Base-by-base conservation (phyloP, 2,797 vertebrate genomes). In the Rachycentron canadum region DNA sequence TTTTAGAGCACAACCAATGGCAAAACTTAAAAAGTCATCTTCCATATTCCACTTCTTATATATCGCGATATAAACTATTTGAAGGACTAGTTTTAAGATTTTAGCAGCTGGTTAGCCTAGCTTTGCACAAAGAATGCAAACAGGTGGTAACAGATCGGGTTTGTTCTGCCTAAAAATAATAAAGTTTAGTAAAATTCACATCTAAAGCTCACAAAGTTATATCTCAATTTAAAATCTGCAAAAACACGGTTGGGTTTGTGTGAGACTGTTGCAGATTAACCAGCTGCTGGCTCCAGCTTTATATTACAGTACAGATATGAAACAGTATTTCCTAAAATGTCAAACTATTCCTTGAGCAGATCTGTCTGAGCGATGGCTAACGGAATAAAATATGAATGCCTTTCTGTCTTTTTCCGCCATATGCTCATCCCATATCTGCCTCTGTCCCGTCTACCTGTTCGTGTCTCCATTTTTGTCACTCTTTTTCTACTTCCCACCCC, bases 311-410 rank as follows among this genome's bases (percentile, higher is more conserved):
- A 25, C 49, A 25, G 49, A 49, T 23, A 49, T 23, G 47, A 49
- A 23, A 49, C 21, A 50, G 12, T 25, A 50, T 50, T 67, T 76
- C 14, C 32, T 23, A 1, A 61, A 32, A 61, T 57, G 8, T 55
- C 21, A 19, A 41, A 25, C 30, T 25, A 13, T 25, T 23, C 8
- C 47, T 53, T 19, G 9, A 14, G 23, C n/a, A 66, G 36, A 56
- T 78, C 47, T 57, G 41, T 13, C 28, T 53, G 36, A 61, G 5
- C 55, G 40, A 75, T 49, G 36, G 60, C 3, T 26, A 49, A 40
- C 0, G 0, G 30, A 32, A 58, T 67, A 7, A 56, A 64, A 69
- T 57, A 43, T 61, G 36, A 58, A 75, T 72, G 25, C 12, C 28
- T n/a, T 21, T 50, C 49, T 53, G 43, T 58, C 13, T 56, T 58